These are phyloP conservation scores for Diadromus collaris DNA, from an alignment of 2,888 invertebrate genomes.

Conservation along the genomic window DNA sequence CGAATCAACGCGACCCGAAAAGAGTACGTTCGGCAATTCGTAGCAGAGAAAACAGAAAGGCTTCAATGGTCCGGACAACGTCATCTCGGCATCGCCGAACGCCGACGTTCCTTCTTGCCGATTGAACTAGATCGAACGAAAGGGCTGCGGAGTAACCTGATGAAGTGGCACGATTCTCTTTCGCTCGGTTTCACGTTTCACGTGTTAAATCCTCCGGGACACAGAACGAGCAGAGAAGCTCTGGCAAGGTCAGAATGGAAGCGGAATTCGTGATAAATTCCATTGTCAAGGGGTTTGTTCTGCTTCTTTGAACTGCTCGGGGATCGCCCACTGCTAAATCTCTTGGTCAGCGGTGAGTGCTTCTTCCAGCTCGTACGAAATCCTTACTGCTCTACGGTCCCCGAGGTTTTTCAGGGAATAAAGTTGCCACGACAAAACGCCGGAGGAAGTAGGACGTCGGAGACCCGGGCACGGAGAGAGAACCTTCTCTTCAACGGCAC, in stretches of 20 bases:
- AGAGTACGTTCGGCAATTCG: constrained; percentile 9
- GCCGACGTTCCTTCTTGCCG: constrained; percentile 33
- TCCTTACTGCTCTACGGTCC: constrained; percentile 2
- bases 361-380: neutral
- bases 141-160: constrained; percentile 8
- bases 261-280: constrained; percentile 28
- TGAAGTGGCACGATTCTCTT: constrained; percentile 19
- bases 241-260: constrained; percentile 23
- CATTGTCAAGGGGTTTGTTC: constrained; percentile 22
- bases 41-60: constrained; percentile 34
- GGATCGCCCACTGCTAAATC: constrained; percentile 23
- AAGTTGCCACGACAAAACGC: constrained; percentile 33
- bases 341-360: neutral
- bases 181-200: constrained; percentile 17
- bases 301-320: constrained; percentile 7
- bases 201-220: constrained; percentile 31
- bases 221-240: constrained; percentile 16
- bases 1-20: neutral
- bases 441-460: constrained; percentile 19
- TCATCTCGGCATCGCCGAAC: constrained; percentile 14
- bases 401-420: constrained; percentile 7
- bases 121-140: constrained; percentile 12
- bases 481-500: neutral
- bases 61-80: constrained; percentile 39
- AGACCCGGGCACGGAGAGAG: constrained; percentile 18